Percentiles rank a stretch among this genome's conserved stretches.
phyloP scores from a whole-genome alignment of 1,140 invertebrate species.

The Drosophila ananassae region DNA sequence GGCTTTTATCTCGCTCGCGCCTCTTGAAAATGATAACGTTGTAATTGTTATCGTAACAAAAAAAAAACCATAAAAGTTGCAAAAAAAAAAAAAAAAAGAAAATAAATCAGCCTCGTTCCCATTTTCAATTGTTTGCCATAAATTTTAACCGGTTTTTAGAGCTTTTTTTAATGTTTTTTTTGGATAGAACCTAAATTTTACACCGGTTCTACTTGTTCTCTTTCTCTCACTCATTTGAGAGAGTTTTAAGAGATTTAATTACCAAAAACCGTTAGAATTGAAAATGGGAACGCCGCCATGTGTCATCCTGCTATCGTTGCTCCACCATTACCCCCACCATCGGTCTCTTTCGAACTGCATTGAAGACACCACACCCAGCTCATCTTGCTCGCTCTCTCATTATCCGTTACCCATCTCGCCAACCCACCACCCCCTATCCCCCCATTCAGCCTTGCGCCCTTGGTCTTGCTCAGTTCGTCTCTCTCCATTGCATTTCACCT shows the following conservation, averaged over 20 bases:
- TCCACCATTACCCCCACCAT: slow-evolving; percentile 12
- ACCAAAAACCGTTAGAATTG: not conserved
- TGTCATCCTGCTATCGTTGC: slow-evolving; percentile 34
- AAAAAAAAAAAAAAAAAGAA: slow-evolving; percentile 3
- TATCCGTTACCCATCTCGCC: not conserved
- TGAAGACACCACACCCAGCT: slow-evolving; percentile 16
- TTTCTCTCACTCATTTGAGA: not conserved
- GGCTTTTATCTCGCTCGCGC: slow-evolving; percentile 42
- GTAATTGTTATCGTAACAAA: slow-evolving; percentile 39
- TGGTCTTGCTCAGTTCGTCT: slow-evolving; percentile 15
- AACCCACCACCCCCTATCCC: not conserved
- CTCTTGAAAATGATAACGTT: slow-evolving; percentile 37
- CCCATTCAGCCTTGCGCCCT: not conserved
- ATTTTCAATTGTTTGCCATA: slow-evolving; percentile 21
- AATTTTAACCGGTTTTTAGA: not conserved
- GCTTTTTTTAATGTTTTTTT: not conserved
- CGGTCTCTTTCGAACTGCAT: slow-evolving; percentile 31
- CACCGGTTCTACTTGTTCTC: not conserved
- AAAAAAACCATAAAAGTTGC: slow-evolving; percentile 1
- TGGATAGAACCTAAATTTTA: not conserved
- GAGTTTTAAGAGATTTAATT: not conserved
- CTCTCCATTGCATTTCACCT: slow-evolving; percentile 41
- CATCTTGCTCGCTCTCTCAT: slow-evolving; percentile 20
- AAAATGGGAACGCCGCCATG: slow-evolving; percentile 17
- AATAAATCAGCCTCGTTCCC: slow-evolving; percentile 24